Base-by-base conservation (phyloP, 2,797 vertebrate genomes). In the Hippopotamyrus pictus region DNA sequence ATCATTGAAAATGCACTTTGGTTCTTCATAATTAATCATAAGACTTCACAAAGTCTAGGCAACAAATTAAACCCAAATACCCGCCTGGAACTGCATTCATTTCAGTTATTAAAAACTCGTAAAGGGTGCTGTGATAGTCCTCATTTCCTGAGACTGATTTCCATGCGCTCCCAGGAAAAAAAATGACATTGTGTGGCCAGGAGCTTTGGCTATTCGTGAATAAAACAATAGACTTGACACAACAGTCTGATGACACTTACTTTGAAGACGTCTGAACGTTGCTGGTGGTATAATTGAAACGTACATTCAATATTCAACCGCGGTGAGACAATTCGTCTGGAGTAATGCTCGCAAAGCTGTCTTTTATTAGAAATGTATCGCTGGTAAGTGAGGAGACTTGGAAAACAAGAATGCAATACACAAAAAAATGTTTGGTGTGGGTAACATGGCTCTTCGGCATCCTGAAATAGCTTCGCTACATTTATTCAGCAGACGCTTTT, bases 11-110 rank as follows among this genome's bases (percentile, higher is more conserved):
- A 46, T 46, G 41, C 17, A 44, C 76, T 44, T 82, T 46, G 7
- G 41, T 82, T 82, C 22, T 82, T 82, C 76, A 82, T 82, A 82
- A 82, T 82, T 44, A 82, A 82, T 82, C 37, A 46, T 46, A 82
- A 82, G 6, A 82, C 76, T 82, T 82, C 19, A 46, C 29, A 37
- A 37, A 73, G 33, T 73, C 69, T 73, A 41, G 69, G 69, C 69
- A 73, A 73, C 69, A 37, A 73, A 73, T 73, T 73, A 73, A 17
- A 73, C 29, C 69, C 5, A 73, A 73, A 73, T 73, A 37, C 12
- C 69, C 65, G 9, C 65, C 29, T 14, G 65, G 11, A 69, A 69
- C 73, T 44, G 76, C 37, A 46, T 46, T 82, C 19, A 82, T 44
- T 82, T 82, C 17, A 44, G 76, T 82, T 82, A 82, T 82, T 46